Percentiles rank a stretch among this genome's conserved stretches.
Evolutionary conservation across 2,888 invertebrate genomes (phyloP).

Genomic region (Neocrepidodera transversa): DNA sequence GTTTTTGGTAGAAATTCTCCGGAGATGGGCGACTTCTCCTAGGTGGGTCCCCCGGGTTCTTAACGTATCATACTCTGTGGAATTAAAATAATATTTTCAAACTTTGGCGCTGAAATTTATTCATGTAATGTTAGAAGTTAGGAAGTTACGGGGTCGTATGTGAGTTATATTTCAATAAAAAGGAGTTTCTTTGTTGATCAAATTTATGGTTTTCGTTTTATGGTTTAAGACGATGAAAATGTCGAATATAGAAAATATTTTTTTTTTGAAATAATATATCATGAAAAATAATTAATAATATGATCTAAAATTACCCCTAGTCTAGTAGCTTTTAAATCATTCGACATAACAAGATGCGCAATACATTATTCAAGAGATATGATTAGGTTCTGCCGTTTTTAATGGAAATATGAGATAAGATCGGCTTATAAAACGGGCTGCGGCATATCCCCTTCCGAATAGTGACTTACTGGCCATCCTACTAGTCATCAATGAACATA

Average conservation of each 20-base stretch:
- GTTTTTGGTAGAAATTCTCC: slow-evolving; percentile 53
- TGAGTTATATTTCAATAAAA: slow-evolving; percentile 13
- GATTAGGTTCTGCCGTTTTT: slow-evolving; percentile 40
- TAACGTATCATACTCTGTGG: slow-evolving; percentile 52
- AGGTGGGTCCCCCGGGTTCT: slow-evolving; percentile 49
- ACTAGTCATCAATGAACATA: slow-evolving; percentile 58
- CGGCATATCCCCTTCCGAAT: slow-evolving; percentile 30
- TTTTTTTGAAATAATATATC: no score
- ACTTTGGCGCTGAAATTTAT: slow-evolving; percentile 37
- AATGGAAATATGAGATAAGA: slow-evolving; percentile 56
- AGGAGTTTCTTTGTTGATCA: slow-evolving; percentile 1
- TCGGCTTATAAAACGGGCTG: slow-evolving; percentile 36
- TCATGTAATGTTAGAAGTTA: slow-evolving; percentile 31
- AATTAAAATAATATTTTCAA: slow-evolving; percentile 53
- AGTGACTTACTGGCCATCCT: slow-evolving; percentile 44
- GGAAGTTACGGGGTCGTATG: slow-evolving; percentile 18
- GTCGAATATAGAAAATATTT: neutral
- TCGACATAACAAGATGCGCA: neutral
- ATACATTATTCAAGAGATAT: slow-evolving; percentile 31
- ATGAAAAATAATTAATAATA: slow-evolving; percentile 7
- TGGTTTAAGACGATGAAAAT: neutral
- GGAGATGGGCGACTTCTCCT: slow-evolving; percentile 51
- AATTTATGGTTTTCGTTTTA: neutral
- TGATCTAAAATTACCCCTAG: neutral
- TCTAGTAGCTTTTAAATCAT: slow-evolving; percentile 25